Conservation (phyloP, 2,888 invertebrate species). For the Microdon myrmicae region DNA sequence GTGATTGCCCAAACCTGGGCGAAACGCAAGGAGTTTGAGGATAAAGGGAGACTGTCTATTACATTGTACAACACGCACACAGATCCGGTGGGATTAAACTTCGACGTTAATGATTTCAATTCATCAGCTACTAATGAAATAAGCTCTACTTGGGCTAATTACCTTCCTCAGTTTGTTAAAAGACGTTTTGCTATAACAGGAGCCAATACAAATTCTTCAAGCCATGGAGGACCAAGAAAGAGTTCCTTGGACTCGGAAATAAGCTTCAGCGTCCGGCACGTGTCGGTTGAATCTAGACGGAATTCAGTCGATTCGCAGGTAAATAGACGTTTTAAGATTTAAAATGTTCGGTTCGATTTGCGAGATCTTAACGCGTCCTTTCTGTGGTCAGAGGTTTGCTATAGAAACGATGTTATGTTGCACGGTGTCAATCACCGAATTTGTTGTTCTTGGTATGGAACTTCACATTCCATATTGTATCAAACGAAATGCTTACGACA, state of each 20-base stretch:
- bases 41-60: slow-evolving; percentile 86
- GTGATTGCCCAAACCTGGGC: slow-evolving; percentile 92
- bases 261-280: slow-evolving; percentile 82
- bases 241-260: slow-evolving; percentile 76
- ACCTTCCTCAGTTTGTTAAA: slow-evolving; percentile 85
- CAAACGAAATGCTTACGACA: too few species aligned
- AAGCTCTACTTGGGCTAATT: slow-evolving; percentile 92
- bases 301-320: slow-evolving; percentile 90
- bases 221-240: slow-evolving; percentile 72
- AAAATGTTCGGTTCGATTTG: not conserved
- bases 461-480: too few species aligned
- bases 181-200: slow-evolving; percentile 84
- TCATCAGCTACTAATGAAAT: slow-evolving; percentile 84
- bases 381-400: too few species aligned
- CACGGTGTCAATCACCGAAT: too few species aligned
- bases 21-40: slow-evolving; percentile 84
- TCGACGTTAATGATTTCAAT: slow-evolving; percentile 72
- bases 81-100: slow-evolving; percentile 87
- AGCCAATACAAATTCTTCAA: slow-evolving; percentile 67
- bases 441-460: too few species aligned
- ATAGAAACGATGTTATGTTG: not conserved
- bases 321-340: slow-evolving; percentile 2
- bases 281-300: slow-evolving; percentile 86
- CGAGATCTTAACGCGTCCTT: too few species aligned
- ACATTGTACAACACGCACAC: slow-evolving; percentile 87